Evolutionary conservation across 2,113 vertebrate species (phyloP), one percentile per base, ranked within the genome.

Genomic region (Trematocara zebra): DNA sequence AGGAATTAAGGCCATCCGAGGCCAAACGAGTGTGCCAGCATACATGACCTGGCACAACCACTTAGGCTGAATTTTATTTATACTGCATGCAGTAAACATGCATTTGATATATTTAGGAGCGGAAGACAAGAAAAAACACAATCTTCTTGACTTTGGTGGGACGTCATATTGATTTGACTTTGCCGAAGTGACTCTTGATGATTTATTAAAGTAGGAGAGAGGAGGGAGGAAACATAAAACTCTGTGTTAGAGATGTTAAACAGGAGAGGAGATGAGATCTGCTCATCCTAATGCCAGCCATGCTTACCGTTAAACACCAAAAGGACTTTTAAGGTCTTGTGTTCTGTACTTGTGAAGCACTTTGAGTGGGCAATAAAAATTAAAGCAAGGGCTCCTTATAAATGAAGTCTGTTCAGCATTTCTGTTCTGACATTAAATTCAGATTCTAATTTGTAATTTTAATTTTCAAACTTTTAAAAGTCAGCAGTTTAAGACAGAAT

Each of bases 1-100:
- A 94, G 91, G 93, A 96, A 98, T 98, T 97, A 98, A 92, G 95
- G 87, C 86, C 87, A 82, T 85, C 80, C 83, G 89, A 95, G 94
- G 89, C 91, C 88, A 87, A 91, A 87, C 52, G 44, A 88, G 83
- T 44, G 86, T 76, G 89, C 91, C 84, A 80, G 82, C 93, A 90
- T 94, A 84, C 89, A 87, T 72, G 90, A 90, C 90, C 89, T 80
- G 85, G 86, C 90, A 91, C 82, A 83, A 92, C 85, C 82, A 84
- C 91, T 92, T 91, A 87, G 80, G 81, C 6, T 35, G 89, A 86
- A 89, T 80, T 87, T 85, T 91, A 90, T 88, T 92, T 92, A 89
- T 88, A 37, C 82, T 74, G 80, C 42, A 18, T 3, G 4, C 89
- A 49, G 89, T 92, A 93, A 93, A 93, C 92, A 93, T 74, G 82